Evolutionary conservation across 2,113 vertebrate genomes (phyloP).

Genomic region (Vombatus ursinus): DNA sequence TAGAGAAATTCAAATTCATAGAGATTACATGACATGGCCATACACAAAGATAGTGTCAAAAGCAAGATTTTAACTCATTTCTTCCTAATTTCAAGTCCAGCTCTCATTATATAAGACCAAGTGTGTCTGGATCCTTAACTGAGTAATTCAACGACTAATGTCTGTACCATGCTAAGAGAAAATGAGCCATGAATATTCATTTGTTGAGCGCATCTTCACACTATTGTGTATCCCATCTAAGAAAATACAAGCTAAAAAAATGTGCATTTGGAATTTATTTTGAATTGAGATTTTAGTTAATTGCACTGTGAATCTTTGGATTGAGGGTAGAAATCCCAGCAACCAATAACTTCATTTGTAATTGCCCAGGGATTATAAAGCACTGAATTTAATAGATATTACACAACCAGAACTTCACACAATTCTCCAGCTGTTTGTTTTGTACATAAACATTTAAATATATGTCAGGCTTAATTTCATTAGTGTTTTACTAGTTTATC

Average conservation of each 20-base stretch:
- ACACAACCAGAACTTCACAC: neutral
- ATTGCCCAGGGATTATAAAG: neutral
- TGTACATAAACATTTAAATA: neutral
- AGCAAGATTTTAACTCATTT: neutral
- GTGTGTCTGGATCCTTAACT: neutral
- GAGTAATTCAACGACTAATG: neutral
- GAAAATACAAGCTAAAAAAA: neutral
- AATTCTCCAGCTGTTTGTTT: neutral
- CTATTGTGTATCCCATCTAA: neutral
- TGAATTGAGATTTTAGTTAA: neutral
- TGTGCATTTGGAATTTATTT: neutral
- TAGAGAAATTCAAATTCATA: neutral
- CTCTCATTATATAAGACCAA: neutral
- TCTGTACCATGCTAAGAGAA: neutral
- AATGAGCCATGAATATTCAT: neutral
- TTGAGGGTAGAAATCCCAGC: neutral
- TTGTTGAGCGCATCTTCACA: neutral
- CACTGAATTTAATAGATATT: neutral
- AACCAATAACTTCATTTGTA: neutral
- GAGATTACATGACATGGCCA: neutral
- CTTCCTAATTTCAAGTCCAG: neutral
- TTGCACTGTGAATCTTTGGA: neutral
- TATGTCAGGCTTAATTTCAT: neutral
- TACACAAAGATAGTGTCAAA: neutral
- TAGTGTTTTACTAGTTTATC: neutral